phyloP scores from a whole-genome alignment of 2,113 vertebrate species.

The Bothrops jararaca region DNA sequence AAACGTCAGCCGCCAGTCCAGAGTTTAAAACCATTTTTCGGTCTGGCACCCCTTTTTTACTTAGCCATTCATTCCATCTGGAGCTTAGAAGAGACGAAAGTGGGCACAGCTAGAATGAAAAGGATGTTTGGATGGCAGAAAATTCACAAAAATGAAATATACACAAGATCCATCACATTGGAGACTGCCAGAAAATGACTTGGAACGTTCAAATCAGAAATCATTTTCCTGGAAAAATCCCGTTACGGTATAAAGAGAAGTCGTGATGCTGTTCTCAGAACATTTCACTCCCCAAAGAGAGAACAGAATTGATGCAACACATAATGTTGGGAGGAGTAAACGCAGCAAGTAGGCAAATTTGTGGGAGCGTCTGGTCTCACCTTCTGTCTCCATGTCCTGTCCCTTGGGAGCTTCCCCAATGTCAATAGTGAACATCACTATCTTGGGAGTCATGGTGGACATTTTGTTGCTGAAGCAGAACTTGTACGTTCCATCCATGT shows the following conservation, averaged over 20 bases:
- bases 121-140: background rate
- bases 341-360: background rate
- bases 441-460: conserved; percentile 99
- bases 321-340: background rate
- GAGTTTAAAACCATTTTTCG: background rate
- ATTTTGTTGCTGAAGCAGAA: conserved; percentile 99
- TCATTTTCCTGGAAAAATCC: background rate
- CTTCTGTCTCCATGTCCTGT: conserved; percentile 98
- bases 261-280: background rate
- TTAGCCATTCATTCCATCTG: background rate
- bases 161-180: background rate
- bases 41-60: background rate
- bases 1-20: background rate
- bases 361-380: conserved; percentile 62
- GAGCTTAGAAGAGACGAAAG: background rate
- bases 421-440: conserved; percentile 99
- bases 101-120: background rate
- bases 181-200: background rate
- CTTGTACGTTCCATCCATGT: conserved; percentile 97
- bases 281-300: background rate
- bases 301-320: background rate
- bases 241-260: background rate
- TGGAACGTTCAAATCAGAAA: background rate
- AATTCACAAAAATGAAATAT: background rate
- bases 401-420: conserved; percentile 96